Percentiles rank a stretch among this genome's conserved stretches.
These are phyloP conservation scores for Digitonthophagus gazella DNA, from an alignment of 2,888 invertebrate genomes.

Conservation along the genomic window DNA sequence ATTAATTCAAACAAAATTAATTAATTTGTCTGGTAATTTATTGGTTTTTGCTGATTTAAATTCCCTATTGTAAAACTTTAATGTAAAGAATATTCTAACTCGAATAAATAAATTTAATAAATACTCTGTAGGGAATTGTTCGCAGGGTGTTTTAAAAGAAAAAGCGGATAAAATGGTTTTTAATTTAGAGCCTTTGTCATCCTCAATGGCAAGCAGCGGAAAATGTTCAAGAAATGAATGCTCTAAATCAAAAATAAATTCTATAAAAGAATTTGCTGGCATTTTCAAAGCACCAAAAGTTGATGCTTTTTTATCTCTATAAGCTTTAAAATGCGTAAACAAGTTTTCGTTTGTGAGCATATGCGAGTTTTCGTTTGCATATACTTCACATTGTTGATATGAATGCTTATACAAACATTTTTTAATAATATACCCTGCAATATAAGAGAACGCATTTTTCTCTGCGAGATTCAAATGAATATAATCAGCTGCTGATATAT, in stretches of 20 bases:
- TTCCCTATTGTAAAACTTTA: too few species aligned
- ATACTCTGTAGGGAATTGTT: too few species aligned
- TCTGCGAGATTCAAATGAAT: neutral
- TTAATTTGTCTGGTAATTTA: too few species aligned
- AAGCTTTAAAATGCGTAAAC: constrained; percentile 19
- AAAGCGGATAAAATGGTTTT: too few species aligned
- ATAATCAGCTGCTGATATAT: neutral
- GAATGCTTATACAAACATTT: constrained; percentile 24
- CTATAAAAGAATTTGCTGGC: constrained; percentile 23
- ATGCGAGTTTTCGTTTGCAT: constrained; percentile 19
- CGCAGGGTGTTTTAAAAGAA: too few species aligned
- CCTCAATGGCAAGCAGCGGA: neutral
- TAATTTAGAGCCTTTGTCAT: too few species aligned
- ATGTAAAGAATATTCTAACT: too few species aligned
- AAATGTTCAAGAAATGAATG: constrained; percentile 16
- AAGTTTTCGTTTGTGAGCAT: constrained; percentile 11
- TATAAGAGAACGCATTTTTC: constrained; percentile 17
- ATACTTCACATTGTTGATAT: constrained; percentile 9
- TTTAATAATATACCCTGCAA: constrained; percentile 21
- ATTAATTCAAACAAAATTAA: too few species aligned
- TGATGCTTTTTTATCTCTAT: neutral
- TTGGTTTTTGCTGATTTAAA: too few species aligned
- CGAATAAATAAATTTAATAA: too few species aligned
- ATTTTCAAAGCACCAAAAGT: constrained; percentile 24
- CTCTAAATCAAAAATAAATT: constrained; percentile 19